Evolutionary conservation across 2,113 vertebrate species (phyloP).

Genomic region (Xenotilapia longispinis): DNA sequence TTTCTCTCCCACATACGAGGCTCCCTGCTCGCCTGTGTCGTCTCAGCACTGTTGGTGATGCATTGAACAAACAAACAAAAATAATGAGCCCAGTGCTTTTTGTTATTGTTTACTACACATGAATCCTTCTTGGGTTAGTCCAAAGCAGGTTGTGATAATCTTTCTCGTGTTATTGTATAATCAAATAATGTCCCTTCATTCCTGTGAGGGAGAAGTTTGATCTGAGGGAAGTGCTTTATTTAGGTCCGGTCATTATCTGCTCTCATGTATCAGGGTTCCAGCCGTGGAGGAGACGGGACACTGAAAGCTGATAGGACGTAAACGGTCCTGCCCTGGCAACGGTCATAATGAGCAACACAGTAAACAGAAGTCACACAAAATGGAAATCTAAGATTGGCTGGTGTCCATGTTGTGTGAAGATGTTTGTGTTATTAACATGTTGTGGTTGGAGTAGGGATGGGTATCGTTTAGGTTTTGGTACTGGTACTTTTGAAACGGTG

Average conservation of each 20-base stretch:
- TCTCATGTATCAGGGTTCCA: constrained; percentile 29
- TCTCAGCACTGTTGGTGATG: background rate
- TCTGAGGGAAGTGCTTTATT: constrained; percentile 1
- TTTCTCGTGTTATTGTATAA: background rate
- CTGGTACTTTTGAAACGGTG: too few species aligned
- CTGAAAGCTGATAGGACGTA: constrained; percentile 20
- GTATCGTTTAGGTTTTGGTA: too few species aligned
- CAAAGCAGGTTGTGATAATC: background rate
- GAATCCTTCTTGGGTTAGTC: background rate
- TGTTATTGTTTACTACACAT: background rate
- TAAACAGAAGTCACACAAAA: constrained; percentile 28
- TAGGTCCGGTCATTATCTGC: constrained; percentile 30
- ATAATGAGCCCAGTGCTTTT: background rate
- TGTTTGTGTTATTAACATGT: background rate
- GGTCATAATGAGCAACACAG: background rate
- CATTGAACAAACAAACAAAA: background rate
- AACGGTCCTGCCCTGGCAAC: constrained; percentile 23
- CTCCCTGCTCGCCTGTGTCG: background rate
- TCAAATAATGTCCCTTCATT: background rate
- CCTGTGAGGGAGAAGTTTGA: background rate
- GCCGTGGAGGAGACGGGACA: background rate
- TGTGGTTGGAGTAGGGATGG: too few species aligned
- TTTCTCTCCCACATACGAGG: background rate
- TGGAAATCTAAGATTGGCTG: background rate
- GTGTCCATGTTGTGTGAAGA: background rate